Evolutionary conservation across 2,888 invertebrate species (phyloP).

Genomic region (Nomada fucata): DNA sequence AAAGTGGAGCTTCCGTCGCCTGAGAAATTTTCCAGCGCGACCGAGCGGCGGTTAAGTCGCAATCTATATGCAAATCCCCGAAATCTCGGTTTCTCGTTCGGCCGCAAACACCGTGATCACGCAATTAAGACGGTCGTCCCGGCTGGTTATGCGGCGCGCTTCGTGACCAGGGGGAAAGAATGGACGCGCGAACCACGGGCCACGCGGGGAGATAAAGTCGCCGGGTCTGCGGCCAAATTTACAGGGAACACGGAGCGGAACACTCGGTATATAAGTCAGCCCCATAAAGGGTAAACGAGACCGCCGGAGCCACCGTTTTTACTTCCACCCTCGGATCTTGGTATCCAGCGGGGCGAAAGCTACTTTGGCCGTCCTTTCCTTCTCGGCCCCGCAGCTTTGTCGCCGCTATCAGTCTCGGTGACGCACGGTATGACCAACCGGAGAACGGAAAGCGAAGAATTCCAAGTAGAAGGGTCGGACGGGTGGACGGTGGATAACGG

Average conservation of each 20-base stretch:
- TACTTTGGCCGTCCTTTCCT: slow-evolving; percentile 5
- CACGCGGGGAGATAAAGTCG: slow-evolving; percentile 8
- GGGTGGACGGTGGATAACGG: slow-evolving; percentile 14
- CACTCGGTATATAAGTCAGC: slow-evolving; percentile 52
- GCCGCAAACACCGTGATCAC: slow-evolving; percentile 65
- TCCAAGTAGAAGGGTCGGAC: neutral
- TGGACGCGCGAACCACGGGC: slow-evolving; percentile 12
- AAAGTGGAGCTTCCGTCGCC: neutral
- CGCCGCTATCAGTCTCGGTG: slow-evolving; percentile 51
- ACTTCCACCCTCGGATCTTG: slow-evolving; percentile 43
- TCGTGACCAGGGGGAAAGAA: slow-evolving; percentile 53
- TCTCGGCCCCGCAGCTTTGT: slow-evolving; percentile 11
- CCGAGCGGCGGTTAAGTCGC: slow-evolving; percentile 49
- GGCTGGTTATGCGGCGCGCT: slow-evolving; percentile 48
- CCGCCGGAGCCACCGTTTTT: slow-evolving; percentile 30
- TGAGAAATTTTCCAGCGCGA: slow-evolving; percentile 45
- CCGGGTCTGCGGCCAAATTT: slow-evolving; percentile 4
- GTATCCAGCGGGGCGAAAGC: neutral
- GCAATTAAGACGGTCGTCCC: slow-evolving; percentile 56
- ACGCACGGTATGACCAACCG: slow-evolving; percentile 29
- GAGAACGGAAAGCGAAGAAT: slow-evolving; percentile 5
- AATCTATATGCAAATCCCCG: slow-evolving; percentile 66
- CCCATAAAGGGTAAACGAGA: slow-evolving; percentile 56
- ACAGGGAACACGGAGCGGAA: neutral
- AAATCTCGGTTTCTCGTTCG: slow-evolving; percentile 55